phyloP scores from a whole-genome alignment of 2,888 invertebrate genomes.

The Reticulitermes lucifugus region DNA sequence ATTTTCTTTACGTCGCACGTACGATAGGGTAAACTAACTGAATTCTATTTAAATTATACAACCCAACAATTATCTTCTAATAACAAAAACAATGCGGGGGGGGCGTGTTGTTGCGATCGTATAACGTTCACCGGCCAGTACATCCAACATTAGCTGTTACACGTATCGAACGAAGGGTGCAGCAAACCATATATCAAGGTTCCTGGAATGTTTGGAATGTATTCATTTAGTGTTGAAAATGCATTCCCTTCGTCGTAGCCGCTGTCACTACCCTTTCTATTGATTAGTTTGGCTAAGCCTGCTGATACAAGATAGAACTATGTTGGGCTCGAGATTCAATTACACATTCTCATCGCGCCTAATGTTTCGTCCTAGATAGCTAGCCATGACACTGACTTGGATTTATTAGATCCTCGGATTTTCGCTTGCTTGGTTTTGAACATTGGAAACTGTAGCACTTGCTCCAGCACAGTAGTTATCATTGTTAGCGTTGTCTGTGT shows the following conservation, averaged over 20 bases:
- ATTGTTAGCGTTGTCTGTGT: neutral
- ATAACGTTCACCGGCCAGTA: constrained; percentile 23
- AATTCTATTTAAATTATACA: no score
- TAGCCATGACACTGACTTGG: constrained; percentile 35
- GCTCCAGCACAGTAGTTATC: neutral
- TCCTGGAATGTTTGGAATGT: constrained; percentile 34
- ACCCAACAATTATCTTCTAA: neutral
- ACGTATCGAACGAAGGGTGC: constrained; percentile 30
- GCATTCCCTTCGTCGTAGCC: constrained; percentile 21
- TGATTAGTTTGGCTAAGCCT: constrained; percentile 38
- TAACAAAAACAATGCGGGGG: neutral
- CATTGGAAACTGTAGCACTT: neutral
- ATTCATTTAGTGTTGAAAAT: constrained; percentile 39
- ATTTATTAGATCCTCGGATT: constrained; percentile 14
- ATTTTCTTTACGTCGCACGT: no score
- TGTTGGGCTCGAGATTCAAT: constrained; percentile 32
- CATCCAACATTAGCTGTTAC: constrained; percentile 38
- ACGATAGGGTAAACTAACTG: no score
- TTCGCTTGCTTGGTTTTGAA: neutral
- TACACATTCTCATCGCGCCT: constrained; percentile 39
- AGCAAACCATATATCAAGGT: constrained; percentile 36
- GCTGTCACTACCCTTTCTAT: constrained; percentile 11
- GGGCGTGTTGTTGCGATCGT: neutral
- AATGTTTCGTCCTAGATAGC: constrained; percentile 41
- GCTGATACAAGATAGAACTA: constrained; percentile 42